A percentile compares a stretch with the other conserved stretches of the same genome.
phyloP scores from a whole-genome alignment of 2,888 invertebrate genomes.

The Athalia circularis region DNA sequence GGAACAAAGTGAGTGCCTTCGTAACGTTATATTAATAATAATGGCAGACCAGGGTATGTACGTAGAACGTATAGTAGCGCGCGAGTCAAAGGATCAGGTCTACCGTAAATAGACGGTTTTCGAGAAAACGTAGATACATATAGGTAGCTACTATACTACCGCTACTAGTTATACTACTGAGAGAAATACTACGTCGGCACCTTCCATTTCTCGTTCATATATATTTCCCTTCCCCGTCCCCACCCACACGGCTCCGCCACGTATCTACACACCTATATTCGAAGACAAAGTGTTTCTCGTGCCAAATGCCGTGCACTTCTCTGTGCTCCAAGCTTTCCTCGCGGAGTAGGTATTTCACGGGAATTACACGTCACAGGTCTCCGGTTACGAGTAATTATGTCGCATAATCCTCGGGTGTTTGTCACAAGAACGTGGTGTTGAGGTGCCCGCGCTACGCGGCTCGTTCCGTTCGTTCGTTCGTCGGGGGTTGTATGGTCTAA shows the following conservation, averaged over 20 bases:
- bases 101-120: background rate
- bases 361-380: constrained; percentile 64
- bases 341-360: constrained; percentile 61
- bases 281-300: constrained; percentile 26
- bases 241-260: too few relatives aligned
- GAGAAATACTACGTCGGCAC: background rate
- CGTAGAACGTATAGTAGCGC: too few relatives aligned
- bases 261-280: constrained; percentile 9
- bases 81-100: constrained; percentile 27
- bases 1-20: constrained; percentile 9
- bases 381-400: constrained; percentile 72
- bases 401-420: constrained; percentile 71
- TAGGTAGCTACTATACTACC: background rate
- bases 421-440: constrained; percentile 59
- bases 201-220: background rate
- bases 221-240: too few relatives aligned
- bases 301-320: constrained; percentile 9
- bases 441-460: background rate
- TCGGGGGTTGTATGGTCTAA: constrained; percentile 51
- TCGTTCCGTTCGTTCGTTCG: constrained; percentile 3
- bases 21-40: constrained; percentile 25
- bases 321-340: background rate
- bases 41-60: background rate
- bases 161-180: too few relatives aligned
- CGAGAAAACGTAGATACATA: constrained; percentile 11